These are phyloP conservation scores for Electrophaes corylata DNA, from an alignment of 2,888 invertebrate species.

Conservation along the genomic window DNA sequence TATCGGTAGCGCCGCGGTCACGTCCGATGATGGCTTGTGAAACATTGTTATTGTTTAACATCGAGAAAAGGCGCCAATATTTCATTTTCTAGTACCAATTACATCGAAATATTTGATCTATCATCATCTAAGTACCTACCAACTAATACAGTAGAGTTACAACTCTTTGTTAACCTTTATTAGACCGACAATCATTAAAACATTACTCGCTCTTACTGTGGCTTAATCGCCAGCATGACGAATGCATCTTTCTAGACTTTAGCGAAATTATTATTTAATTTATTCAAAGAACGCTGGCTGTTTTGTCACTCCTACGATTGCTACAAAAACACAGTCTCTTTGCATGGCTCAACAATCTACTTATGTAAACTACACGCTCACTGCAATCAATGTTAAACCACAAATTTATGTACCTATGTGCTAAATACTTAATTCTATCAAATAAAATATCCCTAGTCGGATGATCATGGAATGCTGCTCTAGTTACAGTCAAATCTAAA, in stretches of 20 bases:
- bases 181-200: background rate
- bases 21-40: slow-evolving; percentile 53
- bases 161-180: background rate
- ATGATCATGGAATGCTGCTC: background rate
- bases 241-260: background rate
- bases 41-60: slow-evolving; percentile 40
- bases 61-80: slow-evolving; percentile 15
- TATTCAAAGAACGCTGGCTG: background rate
- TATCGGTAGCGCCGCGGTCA: slow-evolving; percentile 53
- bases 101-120: background rate
- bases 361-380: no score
- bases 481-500: background rate
- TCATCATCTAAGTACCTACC: background rate
- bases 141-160: no score
- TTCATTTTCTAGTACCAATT: slow-evolving; percentile 9
- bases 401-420: no score
- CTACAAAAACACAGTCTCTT: background rate
- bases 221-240: background rate
- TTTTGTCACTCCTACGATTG: background rate
- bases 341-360: no score
- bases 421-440: background rate
- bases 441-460: background rate
- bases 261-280: background rate
- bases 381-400: no score
- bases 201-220: background rate